phyloP scores from a whole-genome alignment of 2,888 invertebrate species.

The Caenorhabditis sinica region DNA sequence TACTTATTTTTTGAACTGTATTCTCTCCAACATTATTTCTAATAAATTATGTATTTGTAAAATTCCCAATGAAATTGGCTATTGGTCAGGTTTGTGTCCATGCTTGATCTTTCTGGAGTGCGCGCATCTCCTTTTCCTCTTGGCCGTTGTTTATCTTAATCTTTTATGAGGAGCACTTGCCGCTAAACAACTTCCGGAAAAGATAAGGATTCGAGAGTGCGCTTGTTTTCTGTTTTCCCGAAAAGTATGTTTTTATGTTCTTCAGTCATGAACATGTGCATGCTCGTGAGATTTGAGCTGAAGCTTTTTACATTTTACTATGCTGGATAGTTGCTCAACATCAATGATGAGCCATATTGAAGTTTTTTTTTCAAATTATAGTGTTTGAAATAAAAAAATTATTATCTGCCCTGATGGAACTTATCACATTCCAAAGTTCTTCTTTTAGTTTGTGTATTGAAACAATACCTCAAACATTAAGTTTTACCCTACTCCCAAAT shows the following conservation, averaged over 20 bases:
- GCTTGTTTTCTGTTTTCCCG: constrained; percentile 22
- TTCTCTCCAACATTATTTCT: neutral
- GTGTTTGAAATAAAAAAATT: too few species aligned
- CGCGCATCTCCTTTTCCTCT: constrained; percentile 28
- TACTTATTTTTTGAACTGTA: neutral
- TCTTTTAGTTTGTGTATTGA: constrained; percentile 1
- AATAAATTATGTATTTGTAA: constrained; percentile 7
- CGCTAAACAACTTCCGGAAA: constrained; percentile 61
- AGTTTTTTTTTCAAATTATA: too few species aligned
- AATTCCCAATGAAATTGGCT: neutral
- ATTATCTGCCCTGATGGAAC: too few species aligned
- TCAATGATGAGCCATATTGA: too few species aligned
- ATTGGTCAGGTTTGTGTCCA: constrained; percentile 17
- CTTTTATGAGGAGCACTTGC: constrained; percentile 56
- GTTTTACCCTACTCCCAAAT: neutral
- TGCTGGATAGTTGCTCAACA: too few species aligned
- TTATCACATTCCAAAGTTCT: too few species aligned
- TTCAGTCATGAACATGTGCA: constrained; percentile 32
- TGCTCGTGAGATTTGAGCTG: neutral
- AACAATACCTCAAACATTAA: neutral
- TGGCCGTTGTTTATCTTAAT: constrained; percentile 50
- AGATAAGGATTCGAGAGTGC: constrained; percentile 17
- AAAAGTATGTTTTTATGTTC: constrained; percentile 34
- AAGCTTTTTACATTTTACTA: neutral
- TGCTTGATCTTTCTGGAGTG: constrained; percentile 41